phyloP scores from a whole-genome alignment of 2,888 invertebrate species.

The Drosophila setosimentum region DNA sequence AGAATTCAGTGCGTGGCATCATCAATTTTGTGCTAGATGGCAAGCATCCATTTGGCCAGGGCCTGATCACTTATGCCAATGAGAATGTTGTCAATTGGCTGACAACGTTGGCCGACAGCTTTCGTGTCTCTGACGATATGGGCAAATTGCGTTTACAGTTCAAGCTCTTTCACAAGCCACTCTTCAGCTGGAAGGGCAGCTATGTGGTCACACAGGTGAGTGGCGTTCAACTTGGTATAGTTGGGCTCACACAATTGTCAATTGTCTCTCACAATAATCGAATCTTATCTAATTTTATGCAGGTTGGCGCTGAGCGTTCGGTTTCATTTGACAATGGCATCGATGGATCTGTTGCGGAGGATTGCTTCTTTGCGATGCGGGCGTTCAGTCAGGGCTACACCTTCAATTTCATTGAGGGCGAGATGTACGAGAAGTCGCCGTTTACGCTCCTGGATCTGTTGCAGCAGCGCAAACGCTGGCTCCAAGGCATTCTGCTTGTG shows the following conservation, averaged over 20 bases:
- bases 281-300: not conserved
- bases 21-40: conserved; percentile 97
- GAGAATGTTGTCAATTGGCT: conserved; percentile 98
- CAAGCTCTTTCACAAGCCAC: conserved; percentile 95
- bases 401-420: conserved; percentile 98
- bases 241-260: not conserved
- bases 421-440: conserved; percentile 99
- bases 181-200: conserved; percentile 99
- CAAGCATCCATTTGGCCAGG: conserved; percentile 98
- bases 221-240: conserved; percentile 1
- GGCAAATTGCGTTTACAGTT: conserved; percentile 97
- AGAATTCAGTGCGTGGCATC: conserved; percentile 95
- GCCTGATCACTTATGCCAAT: conserved; percentile 97
- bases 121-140: conserved; percentile 98
- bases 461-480: conserved; percentile 98
- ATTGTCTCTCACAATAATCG: not conserved
- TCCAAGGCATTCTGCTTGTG: conserved; percentile 95
- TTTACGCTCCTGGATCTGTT: conserved; percentile 97
- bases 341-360: conserved; percentile 99
- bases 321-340: conserved; percentile 98
- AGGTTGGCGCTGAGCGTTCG: conserved; percentile 95
- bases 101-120: conserved; percentile 97
- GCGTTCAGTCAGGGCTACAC: conserved; percentile 95
- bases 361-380: conserved; percentile 98
- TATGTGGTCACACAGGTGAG: conserved; percentile 97